Conservation (phyloP, 2,113 vertebrate genomes). For the Felis chaus region DNA sequence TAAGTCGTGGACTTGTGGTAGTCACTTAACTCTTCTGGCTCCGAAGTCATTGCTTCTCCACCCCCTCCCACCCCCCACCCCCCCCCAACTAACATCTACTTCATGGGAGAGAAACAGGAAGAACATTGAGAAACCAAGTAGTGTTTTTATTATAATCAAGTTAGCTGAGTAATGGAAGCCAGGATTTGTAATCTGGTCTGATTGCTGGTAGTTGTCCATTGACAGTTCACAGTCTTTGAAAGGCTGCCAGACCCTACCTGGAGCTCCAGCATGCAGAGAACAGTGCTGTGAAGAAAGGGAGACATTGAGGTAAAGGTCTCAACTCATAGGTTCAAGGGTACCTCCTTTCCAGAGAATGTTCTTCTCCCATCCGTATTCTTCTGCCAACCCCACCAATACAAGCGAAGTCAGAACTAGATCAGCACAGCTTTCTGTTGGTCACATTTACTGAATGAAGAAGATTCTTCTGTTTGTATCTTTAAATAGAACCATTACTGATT, state of each 20-base stretch:
- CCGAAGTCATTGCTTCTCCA: not conserved
- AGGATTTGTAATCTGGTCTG: not conserved
- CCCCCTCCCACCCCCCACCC: fast-evolving
- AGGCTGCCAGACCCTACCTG: not conserved
- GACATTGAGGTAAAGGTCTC: not conserved
- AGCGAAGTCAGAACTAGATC: not conserved
- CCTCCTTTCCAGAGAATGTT: not conserved
- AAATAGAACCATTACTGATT: not conserved
- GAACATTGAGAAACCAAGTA: not conserved
- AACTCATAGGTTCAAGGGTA: not conserved
- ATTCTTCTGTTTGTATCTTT: not conserved
- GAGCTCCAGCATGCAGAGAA: not conserved
- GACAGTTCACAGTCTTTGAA: not conserved
- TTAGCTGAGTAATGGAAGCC: not conserved
- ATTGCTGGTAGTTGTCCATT: not conserved
- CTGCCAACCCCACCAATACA: fast-evolving
- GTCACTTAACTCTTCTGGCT: not conserved
- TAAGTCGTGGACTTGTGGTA: not conserved
- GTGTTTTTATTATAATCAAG: not conserved
- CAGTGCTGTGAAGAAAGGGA: not conserved
- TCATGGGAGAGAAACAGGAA: not conserved
- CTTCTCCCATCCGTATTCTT: not conserved
- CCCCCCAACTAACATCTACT: not conserved
- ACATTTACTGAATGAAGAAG: not conserved
- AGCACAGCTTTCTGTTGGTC: not conserved